Conservation (phyloP, 1,140 invertebrate genomes). For the Tetraneura akinire region DNA sequence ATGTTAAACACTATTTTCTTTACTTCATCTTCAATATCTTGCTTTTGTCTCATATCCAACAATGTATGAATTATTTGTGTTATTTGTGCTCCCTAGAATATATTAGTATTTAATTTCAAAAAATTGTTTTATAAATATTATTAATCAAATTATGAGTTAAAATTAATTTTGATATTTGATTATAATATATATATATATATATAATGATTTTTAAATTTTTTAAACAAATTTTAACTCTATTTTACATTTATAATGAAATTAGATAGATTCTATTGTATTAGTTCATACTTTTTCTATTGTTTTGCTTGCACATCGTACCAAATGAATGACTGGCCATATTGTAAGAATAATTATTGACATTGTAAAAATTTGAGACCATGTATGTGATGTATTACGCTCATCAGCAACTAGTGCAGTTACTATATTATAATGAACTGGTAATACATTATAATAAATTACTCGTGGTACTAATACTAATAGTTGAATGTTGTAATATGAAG, state of each 20-base stretch:
- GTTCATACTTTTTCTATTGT: constrained; percentile 45
- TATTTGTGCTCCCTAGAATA: constrained; percentile 43
- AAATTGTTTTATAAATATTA: too few species aligned
- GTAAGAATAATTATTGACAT: constrained; percentile 31
- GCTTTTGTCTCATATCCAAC: constrained; percentile 12
- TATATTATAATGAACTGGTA: constrained; percentile 52
- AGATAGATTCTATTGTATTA: too few species aligned
- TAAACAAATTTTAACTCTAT: too few species aligned
- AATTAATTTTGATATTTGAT: constrained; percentile 11
- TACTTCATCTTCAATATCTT: constrained; percentile 44
- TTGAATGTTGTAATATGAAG: constrained; percentile 45
- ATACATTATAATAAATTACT: constrained; percentile 45
- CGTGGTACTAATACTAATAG: constrained; percentile 42
- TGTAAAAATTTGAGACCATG: constrained; percentile 51
- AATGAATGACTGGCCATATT: constrained; percentile 45
- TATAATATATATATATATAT: neutral
- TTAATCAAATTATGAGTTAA: neutral
- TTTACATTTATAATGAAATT: too few species aligned
- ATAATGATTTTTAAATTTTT: too few species aligned
- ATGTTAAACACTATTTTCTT: neutral
- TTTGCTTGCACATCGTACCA: constrained; percentile 39
- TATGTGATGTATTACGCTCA: constrained; percentile 21
- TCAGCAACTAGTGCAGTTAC: constrained; percentile 34
- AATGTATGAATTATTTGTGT: constrained; percentile 10
- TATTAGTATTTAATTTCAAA: neutral